Evolutionary conservation across 2,888 invertebrate genomes (phyloP).

Genomic region (Helicoverpa assulta): DNA sequence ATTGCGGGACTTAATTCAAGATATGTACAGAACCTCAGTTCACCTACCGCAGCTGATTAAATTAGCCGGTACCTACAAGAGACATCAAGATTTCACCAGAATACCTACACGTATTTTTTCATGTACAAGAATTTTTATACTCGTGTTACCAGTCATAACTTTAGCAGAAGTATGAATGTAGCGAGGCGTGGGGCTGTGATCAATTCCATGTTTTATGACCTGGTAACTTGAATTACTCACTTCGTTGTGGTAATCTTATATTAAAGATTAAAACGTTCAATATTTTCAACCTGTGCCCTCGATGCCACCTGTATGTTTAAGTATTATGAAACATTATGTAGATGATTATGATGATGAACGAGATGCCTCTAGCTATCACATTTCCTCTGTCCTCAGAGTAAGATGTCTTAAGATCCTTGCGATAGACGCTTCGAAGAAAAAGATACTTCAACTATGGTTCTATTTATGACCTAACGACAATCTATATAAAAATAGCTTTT

Average conservation of each 20-base stretch:
- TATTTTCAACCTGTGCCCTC: constrained; percentile 2
- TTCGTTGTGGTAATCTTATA: constrained; percentile 8
- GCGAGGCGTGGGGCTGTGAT: constrained; percentile 51
- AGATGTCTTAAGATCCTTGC: too few species aligned
- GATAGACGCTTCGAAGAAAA: too few species aligned
- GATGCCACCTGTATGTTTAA: not conserved
- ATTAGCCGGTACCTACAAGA: constrained; percentile 34
- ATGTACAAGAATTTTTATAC: constrained; percentile 52
- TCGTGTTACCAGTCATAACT: constrained; percentile 55
- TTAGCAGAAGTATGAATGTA: constrained; percentile 48
- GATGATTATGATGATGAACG: too few species aligned
- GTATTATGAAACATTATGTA: not conserved
- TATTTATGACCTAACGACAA: too few species aligned
- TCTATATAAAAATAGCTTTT: not conserved
- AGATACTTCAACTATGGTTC: too few species aligned
- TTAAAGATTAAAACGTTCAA: constrained; percentile 16
- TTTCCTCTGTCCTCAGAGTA: too few species aligned
- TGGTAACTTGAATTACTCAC: constrained; percentile 43
- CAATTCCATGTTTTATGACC: constrained; percentile 48
- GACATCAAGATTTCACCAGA: constrained; percentile 52
- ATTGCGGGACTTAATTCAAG: constrained; percentile 6
- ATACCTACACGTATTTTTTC: constrained; percentile 53
- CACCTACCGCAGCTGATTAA: constrained; percentile 39
- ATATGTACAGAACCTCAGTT: constrained; percentile 6
- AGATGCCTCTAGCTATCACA: not conserved